Evolutionary conservation across 2,113 vertebrate genomes (phyloP).

Genomic region (Lasiurus cinereus): DNA sequence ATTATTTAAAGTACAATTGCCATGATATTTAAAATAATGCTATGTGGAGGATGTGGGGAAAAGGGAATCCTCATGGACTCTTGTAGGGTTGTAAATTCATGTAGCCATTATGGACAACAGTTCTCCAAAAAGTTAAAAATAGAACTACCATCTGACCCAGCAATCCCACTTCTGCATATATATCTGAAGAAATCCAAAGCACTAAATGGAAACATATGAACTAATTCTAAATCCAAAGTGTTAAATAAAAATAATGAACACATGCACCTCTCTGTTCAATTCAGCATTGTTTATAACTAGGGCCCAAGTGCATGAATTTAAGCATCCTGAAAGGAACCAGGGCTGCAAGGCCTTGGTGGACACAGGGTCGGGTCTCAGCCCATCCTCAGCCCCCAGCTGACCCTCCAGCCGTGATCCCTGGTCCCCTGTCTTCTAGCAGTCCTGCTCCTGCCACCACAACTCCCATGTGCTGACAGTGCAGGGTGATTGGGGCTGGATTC

Average conservation of each 20-base stretch:
- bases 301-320: too few species aligned
- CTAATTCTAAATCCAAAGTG: neutral
- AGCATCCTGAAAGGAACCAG: too few species aligned
- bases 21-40: neutral
- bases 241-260: neutral
- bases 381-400: accelerated
- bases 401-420: too few species aligned
- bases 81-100: neutral
- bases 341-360: too few species aligned
- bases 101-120: neutral
- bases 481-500: too few species aligned
- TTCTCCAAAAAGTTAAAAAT: neutral
- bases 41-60: neutral
- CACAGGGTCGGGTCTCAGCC: too few species aligned
- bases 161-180: neutral
- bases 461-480: too few species aligned
- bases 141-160: neutral
- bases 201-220: neutral
- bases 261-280: neutral
- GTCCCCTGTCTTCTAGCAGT: too few species aligned
- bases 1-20: conserved; percentile 62
- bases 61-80: neutral
- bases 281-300: neutral
- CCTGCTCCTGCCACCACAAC: too few species aligned
- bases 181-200: neutral